phyloP scores from a whole-genome alignment of 1,140 invertebrate genomes.

The Penaeus vannamei region DNA sequence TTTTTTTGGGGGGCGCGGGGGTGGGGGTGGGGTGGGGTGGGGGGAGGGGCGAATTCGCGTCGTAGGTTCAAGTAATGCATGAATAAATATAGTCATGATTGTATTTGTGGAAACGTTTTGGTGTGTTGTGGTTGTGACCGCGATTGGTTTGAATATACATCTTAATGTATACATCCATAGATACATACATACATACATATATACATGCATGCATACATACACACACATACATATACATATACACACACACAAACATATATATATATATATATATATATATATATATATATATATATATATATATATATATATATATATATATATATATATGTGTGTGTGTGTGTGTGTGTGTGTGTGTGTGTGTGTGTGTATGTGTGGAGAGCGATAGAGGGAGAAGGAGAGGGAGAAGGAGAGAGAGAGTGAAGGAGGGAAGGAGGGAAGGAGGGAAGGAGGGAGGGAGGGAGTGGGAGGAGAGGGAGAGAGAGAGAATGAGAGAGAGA shows the following conservation, averaged over 20 bases:
- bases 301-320: background rate
- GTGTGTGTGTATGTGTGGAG: background rate
- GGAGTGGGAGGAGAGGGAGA: background rate
- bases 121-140: no score
- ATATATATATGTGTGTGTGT: background rate
- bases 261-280: constrained; percentile 25
- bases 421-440: background rate
- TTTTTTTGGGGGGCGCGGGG: no score
- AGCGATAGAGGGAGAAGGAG: background rate
- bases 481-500: background rate
- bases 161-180: background rate
- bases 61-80: no score
- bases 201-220: background rate
- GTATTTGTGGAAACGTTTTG: no score
- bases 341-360: background rate
- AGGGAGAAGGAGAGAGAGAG: background rate
- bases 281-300: constrained; percentile 22
- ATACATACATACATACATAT: background rate
- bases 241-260: background rate
- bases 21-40: no score
- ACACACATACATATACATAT: background rate
- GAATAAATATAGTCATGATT: no score
- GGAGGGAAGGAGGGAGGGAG: background rate
- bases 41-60: no score
- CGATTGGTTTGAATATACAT: no score